Conservation (phyloP, 2,113 vertebrate genomes). For the Pholis gunnellus region DNA sequence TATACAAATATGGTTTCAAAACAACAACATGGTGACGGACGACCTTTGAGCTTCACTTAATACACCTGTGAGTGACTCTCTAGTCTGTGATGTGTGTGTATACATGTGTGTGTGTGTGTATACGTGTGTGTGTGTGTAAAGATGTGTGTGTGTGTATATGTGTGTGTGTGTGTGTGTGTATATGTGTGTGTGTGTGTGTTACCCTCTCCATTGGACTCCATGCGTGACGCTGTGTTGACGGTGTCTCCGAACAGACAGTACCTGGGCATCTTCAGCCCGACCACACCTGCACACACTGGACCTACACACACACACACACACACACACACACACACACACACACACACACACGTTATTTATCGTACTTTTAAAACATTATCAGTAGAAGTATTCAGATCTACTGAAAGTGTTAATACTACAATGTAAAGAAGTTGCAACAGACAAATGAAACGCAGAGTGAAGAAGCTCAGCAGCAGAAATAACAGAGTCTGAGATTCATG, state of each 20-base stretch:
- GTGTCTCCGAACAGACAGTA: conserved; percentile 98
- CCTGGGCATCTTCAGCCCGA: conserved; percentile 96
- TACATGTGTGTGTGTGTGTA: too few relatives aligned
- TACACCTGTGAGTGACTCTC: too few relatives aligned
- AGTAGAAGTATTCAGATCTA: too few relatives aligned
- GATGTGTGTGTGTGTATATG: neutral
- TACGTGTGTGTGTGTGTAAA: conserved; percentile 11
- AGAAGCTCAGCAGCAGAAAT: too few relatives aligned
- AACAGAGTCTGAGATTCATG: too few relatives aligned
- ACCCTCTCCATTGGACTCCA: conserved; percentile 97
- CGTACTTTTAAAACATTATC: too few relatives aligned
- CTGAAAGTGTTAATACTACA: neutral
- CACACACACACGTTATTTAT: neutral
- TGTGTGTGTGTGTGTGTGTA: conserved; percentile 20
- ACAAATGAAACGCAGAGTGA: too few relatives aligned
- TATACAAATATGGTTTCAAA: too few relatives aligned
- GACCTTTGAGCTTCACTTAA: too few relatives aligned
- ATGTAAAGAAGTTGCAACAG: too few relatives aligned
- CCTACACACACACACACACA: conserved; percentile 77
- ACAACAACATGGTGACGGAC: too few relatives aligned
- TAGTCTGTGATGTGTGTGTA: too few relatives aligned
- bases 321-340: conserved; percentile 71
- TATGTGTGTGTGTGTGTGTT: conserved; percentile 19
- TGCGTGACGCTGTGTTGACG: conserved; percentile 94
- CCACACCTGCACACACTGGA: conserved; percentile 93